These are phyloP conservation scores for Nothoprocta pentlandii DNA, from an alignment of 2,113 vertebrate species.

Conservation along the genomic window DNA sequence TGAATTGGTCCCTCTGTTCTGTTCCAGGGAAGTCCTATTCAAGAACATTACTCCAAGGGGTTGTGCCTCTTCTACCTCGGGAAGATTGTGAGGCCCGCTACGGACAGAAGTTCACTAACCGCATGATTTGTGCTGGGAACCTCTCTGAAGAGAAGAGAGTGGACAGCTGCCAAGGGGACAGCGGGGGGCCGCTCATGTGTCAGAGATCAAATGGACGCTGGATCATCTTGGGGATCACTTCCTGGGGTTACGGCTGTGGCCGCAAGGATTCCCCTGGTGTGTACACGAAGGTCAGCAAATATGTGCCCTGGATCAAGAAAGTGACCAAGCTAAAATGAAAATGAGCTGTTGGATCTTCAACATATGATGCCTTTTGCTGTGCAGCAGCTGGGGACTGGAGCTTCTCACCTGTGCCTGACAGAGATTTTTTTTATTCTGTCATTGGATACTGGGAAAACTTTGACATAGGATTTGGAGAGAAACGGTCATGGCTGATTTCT, in stretches of 20 bases:
- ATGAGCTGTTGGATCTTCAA: neutral
- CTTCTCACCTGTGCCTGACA: neutral
- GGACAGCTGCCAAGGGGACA: slow-evolving; percentile 89
- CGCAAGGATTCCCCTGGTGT: slow-evolving; percentile 86
- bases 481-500: neutral
- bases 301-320: slow-evolving; percentile 88
- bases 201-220: slow-evolving; percentile 83
- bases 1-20: slow-evolving; percentile 23
- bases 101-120: slow-evolving; percentile 85
- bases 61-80: slow-evolving; percentile 87
- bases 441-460: neutral
- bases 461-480: neutral
- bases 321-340: slow-evolving; percentile 73
- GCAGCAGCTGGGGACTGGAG: neutral
- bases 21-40: slow-evolving; percentile 83
- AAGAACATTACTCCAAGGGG: slow-evolving; percentile 85
- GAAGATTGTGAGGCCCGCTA: slow-evolving; percentile 87
- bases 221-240: slow-evolving; percentile 87
- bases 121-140: slow-evolving; percentile 90
- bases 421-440: neutral
- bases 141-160: slow-evolving; percentile 84
- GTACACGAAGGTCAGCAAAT: slow-evolving; percentile 89
- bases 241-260: slow-evolving; percentile 89
- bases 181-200: slow-evolving; percentile 90
- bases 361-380: neutral